phyloP scores from a whole-genome alignment of 2,113 vertebrate genomes.

The Zapornia atra region DNA sequence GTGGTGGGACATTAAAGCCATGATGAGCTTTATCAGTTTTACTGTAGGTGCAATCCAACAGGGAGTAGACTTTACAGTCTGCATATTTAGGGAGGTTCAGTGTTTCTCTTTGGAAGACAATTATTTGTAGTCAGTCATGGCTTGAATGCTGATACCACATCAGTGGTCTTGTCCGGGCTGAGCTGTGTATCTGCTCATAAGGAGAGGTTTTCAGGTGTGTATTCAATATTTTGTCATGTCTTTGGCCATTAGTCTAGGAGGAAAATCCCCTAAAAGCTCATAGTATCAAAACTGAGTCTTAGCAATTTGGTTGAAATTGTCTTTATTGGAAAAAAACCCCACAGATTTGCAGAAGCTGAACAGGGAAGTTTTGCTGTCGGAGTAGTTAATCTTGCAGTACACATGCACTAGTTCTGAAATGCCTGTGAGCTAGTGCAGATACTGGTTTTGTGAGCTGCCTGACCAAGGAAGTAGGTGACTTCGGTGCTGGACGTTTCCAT shows the following conservation, averaged over 20 bases:
- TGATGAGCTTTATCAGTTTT: background rate
- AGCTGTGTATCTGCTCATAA: background rate
- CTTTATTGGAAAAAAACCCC: background rate
- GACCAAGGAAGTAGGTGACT: background rate
- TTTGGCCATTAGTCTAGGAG: conserved; percentile 28
- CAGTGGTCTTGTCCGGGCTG: background rate
- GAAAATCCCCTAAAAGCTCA: background rate
- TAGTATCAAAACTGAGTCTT: background rate
- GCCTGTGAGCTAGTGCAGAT: background rate
- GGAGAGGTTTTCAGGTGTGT: background rate
- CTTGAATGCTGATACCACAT: background rate
- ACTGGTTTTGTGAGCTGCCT: background rate
- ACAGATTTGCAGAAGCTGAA: background rate
- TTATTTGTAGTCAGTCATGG: background rate
- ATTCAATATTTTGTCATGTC: background rate
- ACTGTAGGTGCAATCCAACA: background rate
- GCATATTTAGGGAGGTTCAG: background rate
- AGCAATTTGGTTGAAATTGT: background rate
- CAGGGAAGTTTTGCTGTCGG: background rate
- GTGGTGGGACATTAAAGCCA: background rate
- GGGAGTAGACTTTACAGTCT: background rate
- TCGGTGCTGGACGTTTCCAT: background rate
- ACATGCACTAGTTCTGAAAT: background rate
- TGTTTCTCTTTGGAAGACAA: background rate
- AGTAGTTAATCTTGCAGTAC: background rate